Percentiles rank a stretch among this genome's conserved stretches.
Conservation (phyloP, 2,888 invertebrate species). For the Apodemia zela region DNA sequence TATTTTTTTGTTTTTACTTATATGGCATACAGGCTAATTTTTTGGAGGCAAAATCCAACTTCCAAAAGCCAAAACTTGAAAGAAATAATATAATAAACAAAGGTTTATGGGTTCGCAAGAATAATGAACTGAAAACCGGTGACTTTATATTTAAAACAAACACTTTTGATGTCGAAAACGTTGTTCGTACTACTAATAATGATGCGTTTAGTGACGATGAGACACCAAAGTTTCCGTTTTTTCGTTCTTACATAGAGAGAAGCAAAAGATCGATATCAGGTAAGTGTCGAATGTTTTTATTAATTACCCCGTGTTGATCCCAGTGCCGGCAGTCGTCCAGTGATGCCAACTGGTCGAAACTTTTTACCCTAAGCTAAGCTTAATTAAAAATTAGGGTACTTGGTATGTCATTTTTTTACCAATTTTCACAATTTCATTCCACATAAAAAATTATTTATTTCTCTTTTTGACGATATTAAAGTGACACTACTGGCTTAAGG, state of each 20-base stretch:
- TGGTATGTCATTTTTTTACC: too few species aligned
- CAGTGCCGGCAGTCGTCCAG: too few species aligned
- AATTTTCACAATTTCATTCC: too few species aligned
- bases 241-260: constrained; percentile 48
- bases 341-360: too few species aligned
- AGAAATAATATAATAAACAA: constrained; percentile 60
- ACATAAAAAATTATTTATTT: too few species aligned
- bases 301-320: too few species aligned
- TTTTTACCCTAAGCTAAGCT: too few species aligned
- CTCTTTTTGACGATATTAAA: too few species aligned
- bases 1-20: constrained; percentile 37
- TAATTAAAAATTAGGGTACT: too few species aligned
- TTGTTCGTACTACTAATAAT: constrained; percentile 47
- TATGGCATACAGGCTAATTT: constrained; percentile 34
- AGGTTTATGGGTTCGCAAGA: constrained; percentile 51
- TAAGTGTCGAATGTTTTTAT: constrained; percentile 39
- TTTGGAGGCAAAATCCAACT: constrained; percentile 41
- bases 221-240: constrained; percentile 40
- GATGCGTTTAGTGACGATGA: constrained; percentile 43
- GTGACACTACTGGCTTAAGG: too few species aligned
- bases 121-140: constrained; percentile 33
- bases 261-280: constrained; percentile 47
- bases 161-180: constrained; percentile 51
- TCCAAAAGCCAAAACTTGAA: constrained; percentile 45
- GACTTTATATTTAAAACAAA: constrained; percentile 54